Percentiles rank a stretch among this genome's conserved stretches.
These are phyloP conservation scores for Parasteatoda lunata DNA, from an alignment of 2,888 invertebrate genomes.

Conservation along the genomic window DNA sequence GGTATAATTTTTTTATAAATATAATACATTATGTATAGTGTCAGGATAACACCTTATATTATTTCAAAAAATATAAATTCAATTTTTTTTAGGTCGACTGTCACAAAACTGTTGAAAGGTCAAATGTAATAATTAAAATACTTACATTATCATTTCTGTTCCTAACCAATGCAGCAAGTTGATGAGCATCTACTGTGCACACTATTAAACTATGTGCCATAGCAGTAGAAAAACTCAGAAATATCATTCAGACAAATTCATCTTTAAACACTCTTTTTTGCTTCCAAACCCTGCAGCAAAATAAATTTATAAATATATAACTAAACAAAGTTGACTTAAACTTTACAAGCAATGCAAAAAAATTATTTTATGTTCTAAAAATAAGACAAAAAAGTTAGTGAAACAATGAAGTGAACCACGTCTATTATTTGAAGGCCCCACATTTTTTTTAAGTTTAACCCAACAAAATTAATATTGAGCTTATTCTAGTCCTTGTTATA, in stretches of 20 bases:
- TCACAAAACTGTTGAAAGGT: background rate
- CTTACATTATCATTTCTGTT: conserved; percentile 71
- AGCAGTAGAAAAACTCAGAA: conserved; percentile 21
- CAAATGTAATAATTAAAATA: background rate
- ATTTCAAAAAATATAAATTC: background rate
- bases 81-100: background rate
- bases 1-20: too few relatives aligned
- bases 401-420: too few relatives aligned
- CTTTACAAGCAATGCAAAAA: background rate
- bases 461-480: too few relatives aligned
- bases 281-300: conserved; percentile 23
- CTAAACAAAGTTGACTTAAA: background rate
- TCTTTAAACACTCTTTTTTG: conserved; percentile 17
- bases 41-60: background rate
- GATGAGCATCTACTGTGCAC: conserved; percentile 69
- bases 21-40: background rate
- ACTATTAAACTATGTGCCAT: conserved; percentile 67
- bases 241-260: conserved; percentile 14
- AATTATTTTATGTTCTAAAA: background rate
- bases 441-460: too few relatives aligned
- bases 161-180: conserved; percentile 70
- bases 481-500: too few relatives aligned
- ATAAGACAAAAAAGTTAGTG: too few relatives aligned
- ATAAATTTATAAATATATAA: background rate
- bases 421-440: too few relatives aligned